Evolutionary conservation across 2,113 vertebrate species (phyloP), one percentile per base, ranked within the genome.

Genomic region (Melanerpes aurifrons): DNA sequence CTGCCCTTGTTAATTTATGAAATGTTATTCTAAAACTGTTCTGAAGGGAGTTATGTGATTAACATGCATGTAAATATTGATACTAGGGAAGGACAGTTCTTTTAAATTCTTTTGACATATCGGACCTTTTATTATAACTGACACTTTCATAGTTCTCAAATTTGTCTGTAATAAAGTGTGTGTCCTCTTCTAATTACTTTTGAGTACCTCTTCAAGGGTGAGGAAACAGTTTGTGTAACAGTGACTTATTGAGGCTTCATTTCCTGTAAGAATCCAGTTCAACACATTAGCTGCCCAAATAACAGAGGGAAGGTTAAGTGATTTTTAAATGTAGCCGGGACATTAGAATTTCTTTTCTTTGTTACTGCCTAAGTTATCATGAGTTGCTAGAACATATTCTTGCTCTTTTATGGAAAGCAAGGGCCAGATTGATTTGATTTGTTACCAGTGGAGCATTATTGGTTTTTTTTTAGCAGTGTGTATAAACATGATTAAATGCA

Each of bases 141-240:
- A 80, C 26, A 19, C 29, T 86, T 71, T 10, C 8, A 18, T 87
- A 53, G 21, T 77, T 86, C 79, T 64, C 47, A 83, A 78, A 64
- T 59, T 26, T 43, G 53, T 70, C 43, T 87, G 32, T 91, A 45
- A 35, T 77, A 83, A 80, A 87, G 47, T 24, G 18, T 28, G 53
- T 59, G 10, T 85, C 82, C 29, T 94, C 40, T 78, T 83, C 50
- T 89, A 71, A 78, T 86, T 91, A 57, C 72, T 77, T 95, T 50
- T 72, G 73, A 81, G 59, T 67, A 67, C 17, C 32, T 94, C 22
- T 43, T 82, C 45, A 72, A 89, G 63, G 31, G 29, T 83, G 74
- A 93, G 45, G 56, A 59, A 61, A n/a, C 47, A 70, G 6, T 61
- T 43, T 69, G 4, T 75, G 5, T 66, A 66, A 45, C 20, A 15